These are phyloP conservation scores for Tringa solitaria DNA, from an alignment of 2,113 vertebrate genomes.

Conservation along the genomic window DNA sequence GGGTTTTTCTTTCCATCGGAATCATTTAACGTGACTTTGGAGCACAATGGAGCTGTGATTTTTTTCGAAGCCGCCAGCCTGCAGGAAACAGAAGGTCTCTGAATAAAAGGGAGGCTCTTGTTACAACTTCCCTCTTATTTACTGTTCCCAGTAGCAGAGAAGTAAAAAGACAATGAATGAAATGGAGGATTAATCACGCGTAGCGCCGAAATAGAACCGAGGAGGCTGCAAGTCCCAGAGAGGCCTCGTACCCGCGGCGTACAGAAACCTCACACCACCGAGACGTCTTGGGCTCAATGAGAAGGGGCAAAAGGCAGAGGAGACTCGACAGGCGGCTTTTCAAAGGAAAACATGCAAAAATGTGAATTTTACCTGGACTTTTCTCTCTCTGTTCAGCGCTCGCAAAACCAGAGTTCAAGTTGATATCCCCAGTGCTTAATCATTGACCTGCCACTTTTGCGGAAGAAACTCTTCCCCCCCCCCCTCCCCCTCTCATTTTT, in stretches of 20 bases:
- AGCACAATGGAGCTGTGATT: conserved; percentile 53
- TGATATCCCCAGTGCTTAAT: neutral
- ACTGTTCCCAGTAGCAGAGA: conserved; percentile 60
- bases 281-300: neutral
- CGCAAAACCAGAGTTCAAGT: neutral
- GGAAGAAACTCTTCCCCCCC: neutral
- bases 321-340: neutral
- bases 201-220: conserved; percentile 21
- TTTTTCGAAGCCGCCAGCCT: neutral
- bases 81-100: conserved; percentile 64
- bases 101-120: conserved; percentile 59
- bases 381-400: neutral
- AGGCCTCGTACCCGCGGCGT: rapidly evolving
- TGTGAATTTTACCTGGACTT: neutral
- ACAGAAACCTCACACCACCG: neutral
- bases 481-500: neutral
- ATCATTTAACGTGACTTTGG: neutral
- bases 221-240: neutral
- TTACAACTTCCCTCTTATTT: conserved; percentile 64
- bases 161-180: conserved; percentile 47
- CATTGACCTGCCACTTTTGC: neutral
- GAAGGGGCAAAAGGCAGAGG: neutral
- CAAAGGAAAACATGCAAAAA: neutral
- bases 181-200: conserved; percentile 33
- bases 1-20: conserved; percentile 27